Conservation (phyloP, 2,797 vertebrate genomes). For the Enteromius treurensis region DNA sequence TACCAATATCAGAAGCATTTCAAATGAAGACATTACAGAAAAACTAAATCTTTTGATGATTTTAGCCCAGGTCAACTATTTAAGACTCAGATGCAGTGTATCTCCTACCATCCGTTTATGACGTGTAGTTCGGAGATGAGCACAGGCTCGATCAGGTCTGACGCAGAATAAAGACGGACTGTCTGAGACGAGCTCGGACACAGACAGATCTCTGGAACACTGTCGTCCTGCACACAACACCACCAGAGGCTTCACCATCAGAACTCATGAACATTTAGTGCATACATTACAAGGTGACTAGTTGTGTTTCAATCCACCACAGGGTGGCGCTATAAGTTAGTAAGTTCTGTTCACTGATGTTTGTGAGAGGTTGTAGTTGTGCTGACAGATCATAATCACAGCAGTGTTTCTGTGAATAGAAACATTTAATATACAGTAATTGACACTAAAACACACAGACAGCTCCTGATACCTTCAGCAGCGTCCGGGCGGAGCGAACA, state of each 20-base stretch:
- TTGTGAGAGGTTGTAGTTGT: not conserved
- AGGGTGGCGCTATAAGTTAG: not conserved
- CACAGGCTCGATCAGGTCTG: constrained; percentile 72
- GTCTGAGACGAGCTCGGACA: constrained; percentile 57
- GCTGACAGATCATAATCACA: not conserved
- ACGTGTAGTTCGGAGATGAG: constrained; percentile 72
- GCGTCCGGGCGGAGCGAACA: constrained; percentile 81
- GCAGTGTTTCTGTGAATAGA: not conserved
- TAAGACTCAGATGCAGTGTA: not conserved
- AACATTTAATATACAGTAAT: not conserved
- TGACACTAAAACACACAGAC: not conserved
- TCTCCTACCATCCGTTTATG: constrained; percentile 81
- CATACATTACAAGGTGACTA: not conserved
- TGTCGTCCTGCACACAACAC: constrained; percentile 70
- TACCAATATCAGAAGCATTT: not conserved
- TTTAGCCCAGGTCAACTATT: not conserved
- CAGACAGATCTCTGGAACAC: constrained; percentile 79
- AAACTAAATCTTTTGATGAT: not conserved
- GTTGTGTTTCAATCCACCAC: not conserved
- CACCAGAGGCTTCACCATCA: not conserved
- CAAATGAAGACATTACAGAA: not conserved
- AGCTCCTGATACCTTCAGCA: constrained; percentile 77
- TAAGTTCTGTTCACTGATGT: not conserved
- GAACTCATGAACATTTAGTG: not conserved
- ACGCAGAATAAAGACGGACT: constrained; percentile 68